Percentiles rank a stretch among this genome's conserved stretches.
Evolutionary conservation across 2,888 invertebrate species (phyloP).

Genomic region (Falcaria lacertinaria): DNA sequence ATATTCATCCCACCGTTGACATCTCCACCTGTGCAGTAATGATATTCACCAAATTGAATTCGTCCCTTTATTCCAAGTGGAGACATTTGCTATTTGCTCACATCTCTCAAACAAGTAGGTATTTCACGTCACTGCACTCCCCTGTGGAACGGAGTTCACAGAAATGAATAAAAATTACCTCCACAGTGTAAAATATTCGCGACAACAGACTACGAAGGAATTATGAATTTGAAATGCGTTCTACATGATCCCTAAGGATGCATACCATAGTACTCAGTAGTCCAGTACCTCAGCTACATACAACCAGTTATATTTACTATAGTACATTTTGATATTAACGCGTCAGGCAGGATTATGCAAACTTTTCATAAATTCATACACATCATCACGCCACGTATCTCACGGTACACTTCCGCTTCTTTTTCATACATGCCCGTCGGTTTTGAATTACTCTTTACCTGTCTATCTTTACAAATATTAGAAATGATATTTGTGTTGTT

Average conservation of each 20-base stretch:
- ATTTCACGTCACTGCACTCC: not conserved
- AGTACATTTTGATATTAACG: no score
- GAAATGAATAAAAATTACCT: slow-evolving; percentile 3
- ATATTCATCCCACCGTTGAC: no score
- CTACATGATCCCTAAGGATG: not conserved
- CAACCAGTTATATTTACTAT: no score
- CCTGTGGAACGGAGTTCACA: not conserved
- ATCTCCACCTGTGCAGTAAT: not conserved
- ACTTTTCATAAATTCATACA: no score
- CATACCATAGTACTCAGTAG: not conserved
- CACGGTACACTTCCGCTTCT: no score
- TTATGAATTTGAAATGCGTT: slow-evolving; percentile 1
- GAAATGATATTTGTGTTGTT: no score
- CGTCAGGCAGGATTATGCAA: no score
- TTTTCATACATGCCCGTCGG: no score
- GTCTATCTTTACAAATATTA: no score
- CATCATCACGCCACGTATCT: no score
- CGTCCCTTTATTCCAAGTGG: not conserved
- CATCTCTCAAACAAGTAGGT: not conserved
- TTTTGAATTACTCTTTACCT: no score
- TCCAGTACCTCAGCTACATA: not conserved
- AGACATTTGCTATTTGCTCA: not conserved
- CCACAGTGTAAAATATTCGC: not conserved
- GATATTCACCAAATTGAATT: not conserved
- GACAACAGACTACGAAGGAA: slow-evolving; percentile 1